Conservation (phyloP, 2,797 vertebrate species). For the Sebastiscus tertius region DNA sequence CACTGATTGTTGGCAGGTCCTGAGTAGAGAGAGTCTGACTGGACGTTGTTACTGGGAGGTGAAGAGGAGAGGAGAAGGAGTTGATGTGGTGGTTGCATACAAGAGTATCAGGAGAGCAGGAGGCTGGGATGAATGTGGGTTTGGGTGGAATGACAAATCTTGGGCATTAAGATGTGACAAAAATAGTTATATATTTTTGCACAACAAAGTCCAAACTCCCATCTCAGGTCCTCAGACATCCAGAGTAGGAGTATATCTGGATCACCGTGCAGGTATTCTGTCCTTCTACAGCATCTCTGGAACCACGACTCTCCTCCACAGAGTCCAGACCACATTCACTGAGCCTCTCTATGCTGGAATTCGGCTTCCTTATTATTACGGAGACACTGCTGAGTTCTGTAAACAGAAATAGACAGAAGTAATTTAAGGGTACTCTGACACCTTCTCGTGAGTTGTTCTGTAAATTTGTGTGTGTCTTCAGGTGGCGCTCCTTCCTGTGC, state of each 20-base stretch:
- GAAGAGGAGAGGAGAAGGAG: rapidly evolving
- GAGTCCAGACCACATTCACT: too few relatives aligned
- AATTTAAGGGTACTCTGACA: too few relatives aligned
- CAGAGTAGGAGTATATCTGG: conserved; percentile 18
- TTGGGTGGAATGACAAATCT: neutral
- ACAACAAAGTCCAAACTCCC: too few relatives aligned
- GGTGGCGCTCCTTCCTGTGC: too few relatives aligned
- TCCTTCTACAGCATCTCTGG: neutral
- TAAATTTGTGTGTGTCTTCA: too few relatives aligned
- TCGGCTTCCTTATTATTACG: too few relatives aligned
- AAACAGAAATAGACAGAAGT: too few relatives aligned
- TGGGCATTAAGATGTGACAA: neutral
- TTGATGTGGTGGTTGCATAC: neutral
- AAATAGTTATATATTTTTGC: too few relatives aligned
- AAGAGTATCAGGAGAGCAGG: neutral
- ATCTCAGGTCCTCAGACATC: neutral
- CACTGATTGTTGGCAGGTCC: neutral
- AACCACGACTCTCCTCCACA: neutral
- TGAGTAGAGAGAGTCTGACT: neutral
- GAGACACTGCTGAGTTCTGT: too few relatives aligned
- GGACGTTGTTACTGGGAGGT: neutral
- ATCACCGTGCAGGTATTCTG: neutral
- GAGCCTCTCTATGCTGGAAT: too few relatives aligned
- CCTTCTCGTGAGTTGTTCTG: too few relatives aligned
- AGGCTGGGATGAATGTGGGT: rapidly evolving